A percentile compares a stretch with the other conserved stretches of the same genome.
phyloP scores from a whole-genome alignment of 2,113 vertebrate species.

The mouse (Mus musculus) region GRCm39 chr11:6380501-6381000 shows the following conservation, averaged over 20 bases:
- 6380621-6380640: neutral
- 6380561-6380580: neutral
- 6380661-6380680: neutral
- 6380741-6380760: neutral
- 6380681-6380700: neutral
- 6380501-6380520: neutral
- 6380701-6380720: constrained; percentile 16
- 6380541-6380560: neutral
- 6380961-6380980: too few relatives aligned
- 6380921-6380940: too few relatives aligned
- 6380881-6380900: neutral
- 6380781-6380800: neutral
- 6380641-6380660: neutral
- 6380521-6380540: neutral
- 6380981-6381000: too few relatives aligned
- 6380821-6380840: neutral
- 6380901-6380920: too few relatives aligned
- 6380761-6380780: neutral
- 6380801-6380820: too few relatives aligned
- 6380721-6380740: neutral
- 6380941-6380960: too few relatives aligned
- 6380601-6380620: neutral
- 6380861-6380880: neutral
- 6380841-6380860: neutral
- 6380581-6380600: neutral